Percentiles rank a stretch among this genome's conserved stretches.
These are phyloP conservation scores for Okamejei kenojei DNA, from an alignment of 2,797 vertebrate genomes.

Conservation along the genomic window DNA sequence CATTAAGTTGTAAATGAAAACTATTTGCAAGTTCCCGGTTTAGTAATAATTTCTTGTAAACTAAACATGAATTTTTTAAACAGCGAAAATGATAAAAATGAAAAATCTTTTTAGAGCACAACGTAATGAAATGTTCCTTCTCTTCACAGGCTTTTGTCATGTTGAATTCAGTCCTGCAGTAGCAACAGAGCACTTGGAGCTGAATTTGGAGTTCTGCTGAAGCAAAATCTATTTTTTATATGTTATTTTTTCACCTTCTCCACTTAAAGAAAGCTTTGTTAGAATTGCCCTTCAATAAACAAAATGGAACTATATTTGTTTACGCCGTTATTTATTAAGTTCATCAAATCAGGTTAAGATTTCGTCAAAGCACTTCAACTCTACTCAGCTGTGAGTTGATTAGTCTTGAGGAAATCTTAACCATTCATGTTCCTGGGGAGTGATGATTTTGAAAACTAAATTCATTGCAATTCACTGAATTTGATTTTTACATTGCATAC, in stretches of 20 bases:
- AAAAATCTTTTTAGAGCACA: neutral
- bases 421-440: neutral
- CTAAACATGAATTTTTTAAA: neutral
- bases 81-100: neutral
- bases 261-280: slow-evolving; percentile 19
- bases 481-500: neutral
- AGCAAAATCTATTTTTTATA: slow-evolving; percentile 37
- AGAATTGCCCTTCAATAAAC: slow-evolving; percentile 22
- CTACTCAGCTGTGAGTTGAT: neutral
- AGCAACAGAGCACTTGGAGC: neutral
- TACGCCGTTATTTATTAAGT: neutral
- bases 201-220: slow-evolving; percentile 24
- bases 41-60: neutral
- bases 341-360: neutral
- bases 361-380: neutral
- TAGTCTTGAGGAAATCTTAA: neutral
- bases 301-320: slow-evolving; percentile 2
- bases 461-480: neutral
- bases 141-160: neutral
- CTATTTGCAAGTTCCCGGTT: neutral
- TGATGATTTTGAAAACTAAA: neutral
- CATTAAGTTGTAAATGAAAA: neutral
- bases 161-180: slow-evolving; percentile 13
- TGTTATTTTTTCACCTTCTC: slow-evolving; percentile 34
- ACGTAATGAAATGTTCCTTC: slow-evolving; percentile 21